phyloP scores from a whole-genome alignment of 2,113 vertebrate species.

The Archilochus colubris region DNA sequence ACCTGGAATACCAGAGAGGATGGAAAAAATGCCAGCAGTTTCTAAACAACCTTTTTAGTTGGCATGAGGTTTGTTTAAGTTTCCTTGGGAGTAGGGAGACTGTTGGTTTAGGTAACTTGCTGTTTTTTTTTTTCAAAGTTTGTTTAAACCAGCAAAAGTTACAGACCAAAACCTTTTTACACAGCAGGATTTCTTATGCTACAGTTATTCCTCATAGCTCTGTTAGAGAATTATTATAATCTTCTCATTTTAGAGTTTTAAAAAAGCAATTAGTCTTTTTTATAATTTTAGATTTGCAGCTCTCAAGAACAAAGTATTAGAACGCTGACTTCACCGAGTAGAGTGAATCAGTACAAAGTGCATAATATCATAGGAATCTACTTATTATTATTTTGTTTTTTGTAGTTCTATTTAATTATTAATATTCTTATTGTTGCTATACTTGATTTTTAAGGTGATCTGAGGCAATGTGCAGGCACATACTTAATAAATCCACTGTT shows the following conservation, averaged over 20 bases:
- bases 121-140: slow-evolving; percentile 37
- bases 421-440: background rate
- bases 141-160: slow-evolving; percentile 49
- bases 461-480: background rate
- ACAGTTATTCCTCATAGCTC: slow-evolving; percentile 28
- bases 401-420: background rate
- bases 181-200: slow-evolving; percentile 1
- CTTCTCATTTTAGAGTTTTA: background rate
- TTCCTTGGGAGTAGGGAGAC: slow-evolving; percentile 7
- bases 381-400: background rate
- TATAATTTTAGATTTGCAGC: background rate
- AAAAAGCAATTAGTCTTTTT: background rate
- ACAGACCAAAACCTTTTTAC: slow-evolving; percentile 22
- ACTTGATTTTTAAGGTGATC: background rate
- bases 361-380: background rate
- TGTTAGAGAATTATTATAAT: background rate
- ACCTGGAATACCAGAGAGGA: background rate
- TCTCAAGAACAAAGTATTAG: background rate
- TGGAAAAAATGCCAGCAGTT: slow-evolving; percentile 39
- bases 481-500: background rate
- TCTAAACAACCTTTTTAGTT: slow-evolving; percentile 22
- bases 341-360: no score
- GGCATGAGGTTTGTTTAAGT: slow-evolving; percentile 17
- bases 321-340: background rate
- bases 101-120: slow-evolving; percentile 43